A percentile compares a stretch with the other conserved stretches of the same genome.
Evolutionary conservation across 2,113 vertebrate species (phyloP).

Genomic region (Siniperca chuatsi): DNA sequence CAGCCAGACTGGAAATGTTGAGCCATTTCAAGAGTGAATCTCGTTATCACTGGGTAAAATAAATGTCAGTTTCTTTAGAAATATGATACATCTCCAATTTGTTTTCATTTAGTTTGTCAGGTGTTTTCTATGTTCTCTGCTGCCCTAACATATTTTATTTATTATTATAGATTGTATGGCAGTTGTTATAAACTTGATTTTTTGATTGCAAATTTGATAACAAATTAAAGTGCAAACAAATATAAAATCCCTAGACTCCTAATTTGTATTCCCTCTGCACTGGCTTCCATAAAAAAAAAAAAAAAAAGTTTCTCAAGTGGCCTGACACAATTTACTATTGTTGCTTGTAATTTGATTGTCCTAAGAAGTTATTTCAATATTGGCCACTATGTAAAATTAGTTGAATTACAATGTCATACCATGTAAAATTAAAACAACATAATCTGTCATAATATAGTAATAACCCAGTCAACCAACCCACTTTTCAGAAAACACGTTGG

Average conservation of each 20-base stretch:
- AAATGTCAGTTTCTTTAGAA: background rate
- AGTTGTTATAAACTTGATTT: background rate
- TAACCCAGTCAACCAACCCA: background rate
- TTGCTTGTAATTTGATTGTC: background rate
- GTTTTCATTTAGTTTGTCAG: background rate
- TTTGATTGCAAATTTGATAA: background rate
- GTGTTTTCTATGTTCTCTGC: background rate
- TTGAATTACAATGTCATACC: background rate
- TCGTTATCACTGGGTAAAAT: background rate
- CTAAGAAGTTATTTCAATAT: background rate
- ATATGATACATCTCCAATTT: background rate
- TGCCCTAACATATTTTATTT: background rate
- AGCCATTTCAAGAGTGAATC: background rate
- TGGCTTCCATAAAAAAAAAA: background rate
- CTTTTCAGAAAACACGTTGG: background rate
- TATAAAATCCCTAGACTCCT: background rate
- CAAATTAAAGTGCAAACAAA: background rate
- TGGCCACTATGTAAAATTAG: background rate
- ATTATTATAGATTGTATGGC: background rate
- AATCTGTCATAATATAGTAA: background rate
- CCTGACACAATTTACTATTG: background rate
- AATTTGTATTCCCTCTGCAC: background rate
- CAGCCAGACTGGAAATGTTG: slow-evolving; percentile 11
- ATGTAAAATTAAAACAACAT: background rate
- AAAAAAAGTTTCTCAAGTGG: background rate